Evolutionary conservation across 1,140 invertebrate species (phyloP).

Genomic region (Periplaneta americana): DNA sequence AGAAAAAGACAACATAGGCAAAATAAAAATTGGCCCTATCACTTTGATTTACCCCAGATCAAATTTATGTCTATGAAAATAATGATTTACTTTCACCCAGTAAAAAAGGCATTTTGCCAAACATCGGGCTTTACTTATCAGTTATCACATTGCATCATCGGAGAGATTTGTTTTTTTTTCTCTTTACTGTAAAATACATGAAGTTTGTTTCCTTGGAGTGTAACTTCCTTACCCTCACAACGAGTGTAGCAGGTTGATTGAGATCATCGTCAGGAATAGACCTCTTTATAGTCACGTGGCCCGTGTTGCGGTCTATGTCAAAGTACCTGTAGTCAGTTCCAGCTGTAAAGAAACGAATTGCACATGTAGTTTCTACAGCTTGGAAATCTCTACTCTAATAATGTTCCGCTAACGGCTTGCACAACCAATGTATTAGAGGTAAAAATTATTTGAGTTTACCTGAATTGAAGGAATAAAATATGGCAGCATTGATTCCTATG

Average conservation of each 20-base stretch:
- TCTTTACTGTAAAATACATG: no score
- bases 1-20: no score
- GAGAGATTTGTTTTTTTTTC: no score
- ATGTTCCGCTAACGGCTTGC: background rate
- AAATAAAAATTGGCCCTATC: no score
- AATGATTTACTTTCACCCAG: no score
- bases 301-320: constrained; percentile 52
- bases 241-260: constrained; percentile 63
- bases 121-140: no score
- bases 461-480: constrained; percentile 58
- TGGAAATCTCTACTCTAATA: background rate
- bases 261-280: constrained; percentile 55
- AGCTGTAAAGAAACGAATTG: constrained; percentile 25
- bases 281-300: constrained; percentile 51
- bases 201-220: no score
- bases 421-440: background rate
- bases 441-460: constrained; percentile 28
- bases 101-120: no score
- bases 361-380: background rate
- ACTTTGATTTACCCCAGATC: no score
- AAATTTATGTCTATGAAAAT: no score
- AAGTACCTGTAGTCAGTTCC: constrained; percentile 42
- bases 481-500: constrained; percentile 66
- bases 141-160: no score
- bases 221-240: constrained; percentile 50